A percentile compares a stretch with the other conserved stretches of the same genome.
These are phyloP conservation scores for Oncorhynchus masou DNA, from an alignment of 2,113 vertebrate species.

Conservation along the genomic window DNA sequence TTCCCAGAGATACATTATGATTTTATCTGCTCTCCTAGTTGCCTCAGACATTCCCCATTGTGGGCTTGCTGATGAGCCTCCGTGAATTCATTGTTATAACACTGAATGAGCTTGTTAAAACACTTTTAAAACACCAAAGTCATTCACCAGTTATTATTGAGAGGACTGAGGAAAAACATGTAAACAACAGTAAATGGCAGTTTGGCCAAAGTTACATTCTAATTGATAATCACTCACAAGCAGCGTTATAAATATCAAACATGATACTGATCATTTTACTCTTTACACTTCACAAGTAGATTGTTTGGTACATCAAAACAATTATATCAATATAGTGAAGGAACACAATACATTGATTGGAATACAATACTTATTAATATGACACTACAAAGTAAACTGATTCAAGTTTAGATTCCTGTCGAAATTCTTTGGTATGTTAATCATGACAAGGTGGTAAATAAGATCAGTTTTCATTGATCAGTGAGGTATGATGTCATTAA, in stretches of 20 bases:
- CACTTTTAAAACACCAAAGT: too few species aligned
- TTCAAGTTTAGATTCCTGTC: constrained; percentile 37
- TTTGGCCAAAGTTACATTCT: constrained; percentile 58
- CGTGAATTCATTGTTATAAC: neutral
- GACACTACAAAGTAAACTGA: constrained; percentile 36
- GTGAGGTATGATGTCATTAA: neutral
- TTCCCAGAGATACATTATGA: constrained; percentile 54
- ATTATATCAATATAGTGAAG: constrained; percentile 12
- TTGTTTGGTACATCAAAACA: constrained; percentile 31
- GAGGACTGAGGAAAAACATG: constrained; percentile 20
- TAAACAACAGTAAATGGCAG: constrained; percentile 48
- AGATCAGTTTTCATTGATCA: neutral
- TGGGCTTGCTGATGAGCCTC: constrained; percentile 30
- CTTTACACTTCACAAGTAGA: constrained; percentile 4
- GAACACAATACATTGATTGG: constrained; percentile 13
- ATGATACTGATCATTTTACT: constrained; percentile 42
- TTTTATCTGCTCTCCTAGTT: constrained; percentile 15
- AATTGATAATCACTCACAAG: constrained; percentile 57
- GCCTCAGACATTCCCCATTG: constrained; percentile 19
- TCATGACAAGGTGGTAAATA: constrained; percentile 33
- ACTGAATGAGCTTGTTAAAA: neutral
- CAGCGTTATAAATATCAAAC: constrained; percentile 53
- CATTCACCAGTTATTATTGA: neutral
- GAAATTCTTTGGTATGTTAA: constrained; percentile 49
- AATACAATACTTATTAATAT: constrained; percentile 26